A percentile compares a stretch with the other conserved stretches of the same genome.
These are phyloP conservation scores for Cydia amplana DNA, from an alignment of 1,140 invertebrate species.

Conservation along the genomic window DNA sequence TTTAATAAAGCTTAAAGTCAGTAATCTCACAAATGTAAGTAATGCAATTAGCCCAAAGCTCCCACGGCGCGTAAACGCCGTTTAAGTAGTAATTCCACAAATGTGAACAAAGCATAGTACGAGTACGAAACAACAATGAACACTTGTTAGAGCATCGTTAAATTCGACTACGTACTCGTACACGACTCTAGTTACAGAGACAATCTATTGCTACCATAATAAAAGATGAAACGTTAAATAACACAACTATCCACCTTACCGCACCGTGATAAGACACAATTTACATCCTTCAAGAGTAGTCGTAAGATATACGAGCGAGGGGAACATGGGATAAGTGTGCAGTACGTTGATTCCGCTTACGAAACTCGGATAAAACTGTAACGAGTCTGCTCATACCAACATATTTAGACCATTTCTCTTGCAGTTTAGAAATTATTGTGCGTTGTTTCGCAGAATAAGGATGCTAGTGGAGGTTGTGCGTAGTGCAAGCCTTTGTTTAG, in stretches of 20 bases:
- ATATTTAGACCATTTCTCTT: not conserved
- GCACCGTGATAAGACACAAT: not conserved
- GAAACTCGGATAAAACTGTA: constrained; percentile 14
- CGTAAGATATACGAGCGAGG: constrained; percentile 15
- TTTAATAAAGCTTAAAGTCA: not conserved
- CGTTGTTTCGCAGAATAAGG: not conserved
- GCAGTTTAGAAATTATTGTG: constrained; percentile 18
- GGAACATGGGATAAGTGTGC: constrained; percentile 30
- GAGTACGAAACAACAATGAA: constrained; percentile 6
- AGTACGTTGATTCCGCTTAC: constrained; percentile 9
- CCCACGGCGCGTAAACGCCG: constrained; percentile 28
- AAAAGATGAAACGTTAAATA: not conserved
- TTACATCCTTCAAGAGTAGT: not conserved
- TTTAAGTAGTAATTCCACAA: constrained; percentile 27
- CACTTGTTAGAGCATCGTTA: constrained; percentile 27
- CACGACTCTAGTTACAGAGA: constrained; percentile 25
- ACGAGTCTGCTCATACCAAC: not conserved
- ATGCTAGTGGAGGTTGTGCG: constrained; percentile 27
- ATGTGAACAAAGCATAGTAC: constrained; percentile 17
- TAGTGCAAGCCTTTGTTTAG: constrained; percentile 46
- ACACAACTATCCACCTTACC: not conserved
- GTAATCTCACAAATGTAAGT: constrained; percentile 24
- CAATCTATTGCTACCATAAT: constrained; percentile 31
- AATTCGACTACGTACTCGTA: constrained; percentile 19
- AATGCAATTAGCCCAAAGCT: constrained; percentile 24